Evolutionary conservation across 1,140 invertebrate genomes (phyloP), one percentile per base, ranked within the genome.

Genomic region (Latrodectus geometricus): DNA sequence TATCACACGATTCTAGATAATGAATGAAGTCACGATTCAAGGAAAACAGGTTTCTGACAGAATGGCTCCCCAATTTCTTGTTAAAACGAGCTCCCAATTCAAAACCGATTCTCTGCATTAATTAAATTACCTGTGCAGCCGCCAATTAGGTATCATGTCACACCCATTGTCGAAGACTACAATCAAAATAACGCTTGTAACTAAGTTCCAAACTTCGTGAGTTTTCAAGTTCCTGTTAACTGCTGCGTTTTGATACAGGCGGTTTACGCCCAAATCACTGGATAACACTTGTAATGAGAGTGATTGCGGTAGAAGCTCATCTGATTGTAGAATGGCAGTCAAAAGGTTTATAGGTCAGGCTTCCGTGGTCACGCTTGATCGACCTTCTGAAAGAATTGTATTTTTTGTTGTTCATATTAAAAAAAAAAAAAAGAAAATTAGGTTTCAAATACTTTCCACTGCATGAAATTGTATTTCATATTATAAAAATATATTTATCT

Each of bases 81-180:
- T 77, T 76, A 77, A 61, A 77, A 56, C 49, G 35, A 61, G 75
- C 49, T 5, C 9, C 35, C 9, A 48, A 50, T 50, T 77, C 50
- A 50, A 61, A 69, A 50, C n/a, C 35, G 49, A 54, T 15, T 35
- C 75, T 77, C 52, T 35, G 75, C 23, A 21, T 50, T 61, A 77
- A 77, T 77, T 77, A 77, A 77, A 77, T 77, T 77, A 77, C 52
- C n/a, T 23, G 54, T 61, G 75, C 35, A 23, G 61, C 52, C 54
- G 54, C 20, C 54, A 77, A 56, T 77, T 77, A 77, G 75, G 61
- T 77, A 7, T 49, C 21, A 50, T 75, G 73, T 75, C 73, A 75
- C 49, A 75, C 35, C 35, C 73, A 54, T 75, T 75, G 73, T 54
- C 73, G 73, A 20, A n/a, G 52, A 21, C 54, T 12, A 35, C 35